Base-by-base conservation (phyloP, 2,888 invertebrate species). In the Latrodectus hesperus region DNA sequence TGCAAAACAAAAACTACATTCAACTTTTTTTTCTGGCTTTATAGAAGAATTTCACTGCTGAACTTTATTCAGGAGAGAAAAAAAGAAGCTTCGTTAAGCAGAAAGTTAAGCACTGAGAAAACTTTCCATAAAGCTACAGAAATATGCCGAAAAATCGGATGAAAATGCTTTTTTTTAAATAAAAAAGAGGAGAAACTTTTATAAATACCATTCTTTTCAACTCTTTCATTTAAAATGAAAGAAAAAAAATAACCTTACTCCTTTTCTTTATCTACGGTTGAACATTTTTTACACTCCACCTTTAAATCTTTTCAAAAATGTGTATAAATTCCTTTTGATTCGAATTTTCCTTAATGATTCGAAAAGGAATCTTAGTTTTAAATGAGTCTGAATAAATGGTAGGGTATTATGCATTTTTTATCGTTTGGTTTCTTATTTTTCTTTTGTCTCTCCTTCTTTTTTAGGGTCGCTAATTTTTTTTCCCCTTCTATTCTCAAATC, bases 331-430 rank as follows among this genome's bases (percentile, higher is more conserved):
- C 72, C 60, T 84, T 74, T 65, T 67, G 73, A 87, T 81, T 81
- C 80, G 74, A 80, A 86, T 80, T 80, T 77, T 76, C 80, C 81
- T 78, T 87, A 87, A 87, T 81, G 86, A 87, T 81, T 72, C 65
- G 81, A 81, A 83, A 78, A 55, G 70, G 22, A 82, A 75, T 68
- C 64, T 38, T 17, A 60, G 22, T 70, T 77, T 82, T 72, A 87
- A 87, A 87, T 77, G 77, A 53, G 53, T 77, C 55, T 74, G 38
- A 86, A 86, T 80, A 80, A 80, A 86, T 86, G 80, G 77, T 38
- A 73, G 52, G n/a, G n/a, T 64, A 76, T 76, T 83, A 5, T 16
- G n/a, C n/a, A 16, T 60, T 60, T 60, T 60, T 11, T 55, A 12
- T 55, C 16, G 12, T 60, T 60, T 55, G 12, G 4, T 60, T 60